Evolutionary conservation across 2,888 invertebrate genomes (phyloP), one percentile per base, ranked within the genome.

Genomic region (Xestia xanthographa): DNA sequence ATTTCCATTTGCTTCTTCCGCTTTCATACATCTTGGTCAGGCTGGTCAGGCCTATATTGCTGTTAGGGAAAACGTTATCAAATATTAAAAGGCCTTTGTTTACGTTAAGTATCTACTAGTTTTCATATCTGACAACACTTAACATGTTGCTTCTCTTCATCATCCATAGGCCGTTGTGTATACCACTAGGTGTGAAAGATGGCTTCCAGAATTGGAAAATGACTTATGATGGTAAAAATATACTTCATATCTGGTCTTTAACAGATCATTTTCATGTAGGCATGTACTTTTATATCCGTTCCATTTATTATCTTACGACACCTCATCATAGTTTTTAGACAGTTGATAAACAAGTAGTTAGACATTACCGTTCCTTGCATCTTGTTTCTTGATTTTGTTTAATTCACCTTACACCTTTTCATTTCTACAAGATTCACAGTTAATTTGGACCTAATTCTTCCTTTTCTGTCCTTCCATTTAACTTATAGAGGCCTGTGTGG

Each of bases 101-200:
- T 62, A 77, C 45, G 5, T 62, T 79, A 5, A 66, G 2, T 62
- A 22, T 76, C 26, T 34, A 62, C 29, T 26, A 41, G 43, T 67
- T 43, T 84, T 58, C 41, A 58, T 63, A 63, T 22, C 80, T 80
- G 67, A 29, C 80, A 72, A 72, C 68, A 84, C 72, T 72, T 43
- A 14, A 26, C 62, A n/a, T 56, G 29, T 22, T 29, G 26, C 14
- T 69, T 38, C 45, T 69, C 45, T 67, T 48, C 29, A 69, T 38
- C 48, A 56, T 38, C 20, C 2, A 53, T 60, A 29, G 5, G n/a
- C 53, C 14, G 26, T 48, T 84, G 66, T 80, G 53, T 84, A 80
- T 14, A 48, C 14, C 17, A n/a, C 26, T 11, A 26, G 48, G 74
- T 66, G 80, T 72, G 65, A 81, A 73, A n/a, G 17, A 81, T 50